Evolutionary conservation across 2,888 invertebrate species (phyloP).

Genomic region (Oscheius sp.): DNA sequence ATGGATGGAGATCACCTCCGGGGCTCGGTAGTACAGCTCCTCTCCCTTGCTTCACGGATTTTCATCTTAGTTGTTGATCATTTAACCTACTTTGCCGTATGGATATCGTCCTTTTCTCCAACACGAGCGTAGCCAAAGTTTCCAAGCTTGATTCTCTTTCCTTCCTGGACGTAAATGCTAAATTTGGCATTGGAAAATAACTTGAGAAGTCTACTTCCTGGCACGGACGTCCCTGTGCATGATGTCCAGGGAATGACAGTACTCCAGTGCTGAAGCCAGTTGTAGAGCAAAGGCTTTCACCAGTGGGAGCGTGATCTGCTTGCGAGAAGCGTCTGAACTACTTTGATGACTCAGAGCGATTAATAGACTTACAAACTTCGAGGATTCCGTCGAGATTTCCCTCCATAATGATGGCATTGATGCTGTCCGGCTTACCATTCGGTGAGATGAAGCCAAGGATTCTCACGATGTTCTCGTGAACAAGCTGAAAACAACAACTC

Average conservation of each 20-base stretch:
- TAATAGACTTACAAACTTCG: neutral
- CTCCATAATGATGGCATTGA: constrained; percentile 10
- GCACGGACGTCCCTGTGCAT: constrained; percentile 4
- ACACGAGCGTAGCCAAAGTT: constrained; percentile 11
- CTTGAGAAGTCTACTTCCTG: neutral
- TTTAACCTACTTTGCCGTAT: neutral
- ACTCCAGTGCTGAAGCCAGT: constrained; percentile 9
- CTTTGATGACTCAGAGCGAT: neutral
- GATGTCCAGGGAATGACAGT: neutral
- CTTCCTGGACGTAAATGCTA: constrained; percentile 2
- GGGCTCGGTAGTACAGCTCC: constrained; percentile 5
- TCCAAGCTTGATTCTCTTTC: neutral
- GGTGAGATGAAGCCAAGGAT: neutral
- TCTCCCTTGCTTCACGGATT: neutral
- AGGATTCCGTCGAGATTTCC: neutral
- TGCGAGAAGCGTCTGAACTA: neutral
- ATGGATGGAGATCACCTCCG: neutral
- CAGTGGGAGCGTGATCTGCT: neutral
- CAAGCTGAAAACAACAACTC: neutral
- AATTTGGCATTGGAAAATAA: neutral
- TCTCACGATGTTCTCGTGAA: constrained; percentile 1
- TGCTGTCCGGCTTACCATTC: neutral
- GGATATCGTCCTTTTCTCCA: no score
- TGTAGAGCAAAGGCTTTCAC: neutral
- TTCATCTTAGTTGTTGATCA: neutral